Conservation (phyloP, 2,797 vertebrate species). For the Chaetophractus vellerosus region DNA sequence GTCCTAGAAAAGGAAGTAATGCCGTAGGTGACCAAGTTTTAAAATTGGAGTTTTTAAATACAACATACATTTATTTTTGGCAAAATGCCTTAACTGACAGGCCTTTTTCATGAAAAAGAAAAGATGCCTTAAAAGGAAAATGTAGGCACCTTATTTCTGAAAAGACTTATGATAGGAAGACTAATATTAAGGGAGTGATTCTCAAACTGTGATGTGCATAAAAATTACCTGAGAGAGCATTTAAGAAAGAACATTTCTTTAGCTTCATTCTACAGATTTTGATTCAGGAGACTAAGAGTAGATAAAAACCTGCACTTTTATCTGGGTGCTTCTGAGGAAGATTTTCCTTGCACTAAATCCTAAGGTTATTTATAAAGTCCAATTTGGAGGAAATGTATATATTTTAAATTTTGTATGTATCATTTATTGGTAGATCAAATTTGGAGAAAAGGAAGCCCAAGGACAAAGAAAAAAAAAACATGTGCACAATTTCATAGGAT, state of each 20-base stretch:
- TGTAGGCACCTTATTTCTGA: accelerated
- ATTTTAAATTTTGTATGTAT: neutral
- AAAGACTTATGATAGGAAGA: too few species aligned
- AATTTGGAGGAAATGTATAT: neutral
- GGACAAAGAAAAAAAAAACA: neutral
- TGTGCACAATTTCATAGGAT: neutral
- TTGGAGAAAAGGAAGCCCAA: slow-evolving; percentile 41
- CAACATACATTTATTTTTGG: neutral
- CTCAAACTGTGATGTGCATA: accelerated
- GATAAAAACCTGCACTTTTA: accelerated
- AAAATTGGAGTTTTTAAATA: neutral
- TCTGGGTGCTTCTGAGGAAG: accelerated
- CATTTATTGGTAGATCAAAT: neutral
- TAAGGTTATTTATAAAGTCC: accelerated
- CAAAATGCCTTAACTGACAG: neutral
- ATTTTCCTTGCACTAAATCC: accelerated
- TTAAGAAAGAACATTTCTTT: accelerated
- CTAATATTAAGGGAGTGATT: accelerated
- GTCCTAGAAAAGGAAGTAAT: neutral
- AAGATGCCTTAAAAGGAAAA: accelerated
- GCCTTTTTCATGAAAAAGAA: neutral
- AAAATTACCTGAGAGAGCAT: accelerated
- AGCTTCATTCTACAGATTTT: too few species aligned
- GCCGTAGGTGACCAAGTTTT: neutral
- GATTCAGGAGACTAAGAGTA: too few species aligned